phyloP scores from a whole-genome alignment of 2,888 invertebrate genomes.

The Agrochola litura region DNA sequence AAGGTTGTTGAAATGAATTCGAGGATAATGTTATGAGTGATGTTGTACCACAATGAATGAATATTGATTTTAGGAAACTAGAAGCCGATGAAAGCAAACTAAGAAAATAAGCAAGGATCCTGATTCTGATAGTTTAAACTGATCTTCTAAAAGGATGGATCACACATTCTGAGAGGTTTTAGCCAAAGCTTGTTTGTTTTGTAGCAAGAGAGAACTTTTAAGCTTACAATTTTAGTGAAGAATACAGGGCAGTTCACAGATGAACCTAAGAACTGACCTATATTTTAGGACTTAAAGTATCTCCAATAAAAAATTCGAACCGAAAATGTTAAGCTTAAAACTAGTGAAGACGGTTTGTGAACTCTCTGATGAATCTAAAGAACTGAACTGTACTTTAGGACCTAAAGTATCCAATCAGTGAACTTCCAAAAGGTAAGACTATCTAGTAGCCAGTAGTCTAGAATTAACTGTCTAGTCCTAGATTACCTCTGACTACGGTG shows the following conservation, averaged over 20 bases:
- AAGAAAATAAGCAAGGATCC: background rate
- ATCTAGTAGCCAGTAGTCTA: background rate
- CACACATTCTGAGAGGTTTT: background rate
- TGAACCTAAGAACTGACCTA: background rate
- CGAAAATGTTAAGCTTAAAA: too few relatives aligned
- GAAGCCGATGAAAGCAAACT: background rate
- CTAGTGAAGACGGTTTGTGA: background rate
- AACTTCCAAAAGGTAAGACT: background rate
- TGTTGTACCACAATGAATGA: conserved; percentile 1
- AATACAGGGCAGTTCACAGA: background rate
- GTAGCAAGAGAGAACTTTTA: background rate
- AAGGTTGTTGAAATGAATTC: conserved; percentile 5
- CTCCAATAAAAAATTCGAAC: too few relatives aligned
- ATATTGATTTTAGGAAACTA: conserved; percentile 6
- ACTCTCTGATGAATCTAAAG: background rate
- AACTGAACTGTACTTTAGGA: background rate
- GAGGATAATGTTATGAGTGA: conserved; percentile 8
- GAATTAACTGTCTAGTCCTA: background rate
- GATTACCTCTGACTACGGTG: background rate
- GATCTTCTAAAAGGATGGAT: background rate
- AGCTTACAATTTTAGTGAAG: background rate
- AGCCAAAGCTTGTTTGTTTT: background rate
- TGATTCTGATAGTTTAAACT: background rate
- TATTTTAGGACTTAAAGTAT: background rate
- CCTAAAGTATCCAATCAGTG: background rate